These are phyloP conservation scores for Drosophila phalerata DNA, from an alignment of 2,888 invertebrate species.

Conservation along the genomic window DNA sequence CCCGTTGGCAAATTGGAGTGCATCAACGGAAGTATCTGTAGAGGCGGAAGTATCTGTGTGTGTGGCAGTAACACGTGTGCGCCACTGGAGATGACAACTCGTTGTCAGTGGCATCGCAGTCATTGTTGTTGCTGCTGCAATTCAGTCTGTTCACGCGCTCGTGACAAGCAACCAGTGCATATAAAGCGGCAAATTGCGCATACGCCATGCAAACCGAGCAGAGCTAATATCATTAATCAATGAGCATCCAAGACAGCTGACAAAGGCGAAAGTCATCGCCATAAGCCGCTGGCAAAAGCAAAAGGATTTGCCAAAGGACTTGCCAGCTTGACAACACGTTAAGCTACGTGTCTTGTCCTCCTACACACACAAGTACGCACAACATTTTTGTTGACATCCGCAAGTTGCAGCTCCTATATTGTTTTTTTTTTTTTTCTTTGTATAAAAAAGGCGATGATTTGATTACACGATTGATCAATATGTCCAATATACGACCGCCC, in stretches of 20 bases:
- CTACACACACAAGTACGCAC: background rate
- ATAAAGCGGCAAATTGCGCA: constrained; percentile 49
- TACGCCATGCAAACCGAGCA: constrained; percentile 45
- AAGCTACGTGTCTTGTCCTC: constrained; percentile 28
- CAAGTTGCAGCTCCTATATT: constrained; percentile 27
- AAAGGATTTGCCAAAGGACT: constrained; percentile 50
- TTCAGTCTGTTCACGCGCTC: constrained; percentile 30
- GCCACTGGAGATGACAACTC: constrained; percentile 43
- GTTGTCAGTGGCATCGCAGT: constrained; percentile 29
- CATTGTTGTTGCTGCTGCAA: constrained; percentile 38
- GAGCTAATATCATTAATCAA: constrained; percentile 64
- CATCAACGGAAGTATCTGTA: constrained; percentile 20
- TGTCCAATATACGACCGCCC: constrained; percentile 18
- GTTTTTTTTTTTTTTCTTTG: constrained; percentile 2
- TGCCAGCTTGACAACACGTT: constrained; percentile 27
- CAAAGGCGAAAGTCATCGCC: constrained; percentile 40
- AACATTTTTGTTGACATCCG: constrained; percentile 16
- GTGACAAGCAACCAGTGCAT: constrained; percentile 39
- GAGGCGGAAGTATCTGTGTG: constrained; percentile 29
- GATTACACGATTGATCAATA: constrained; percentile 49
- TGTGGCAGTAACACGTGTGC: constrained; percentile 39
- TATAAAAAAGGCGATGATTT: constrained; percentile 55
- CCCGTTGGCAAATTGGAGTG: constrained; percentile 45
- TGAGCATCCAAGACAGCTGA: constrained; percentile 30
- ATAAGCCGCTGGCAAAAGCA: constrained; percentile 16